Base-by-base conservation (phyloP, 2,888 invertebrate species). In the Acleris literana region DNA sequence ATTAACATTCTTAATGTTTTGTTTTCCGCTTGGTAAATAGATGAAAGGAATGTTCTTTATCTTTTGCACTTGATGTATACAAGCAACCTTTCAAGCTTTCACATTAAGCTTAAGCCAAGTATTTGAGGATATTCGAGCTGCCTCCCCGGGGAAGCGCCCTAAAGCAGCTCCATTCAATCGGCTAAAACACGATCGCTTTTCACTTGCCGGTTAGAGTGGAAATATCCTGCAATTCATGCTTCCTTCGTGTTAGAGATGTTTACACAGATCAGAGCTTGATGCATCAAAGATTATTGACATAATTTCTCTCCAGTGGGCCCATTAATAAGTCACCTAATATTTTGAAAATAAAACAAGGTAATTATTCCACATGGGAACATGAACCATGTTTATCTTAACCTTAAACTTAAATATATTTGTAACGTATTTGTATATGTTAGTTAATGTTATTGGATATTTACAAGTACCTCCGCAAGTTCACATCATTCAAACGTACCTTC, bases 101-200 rank as follows among this genome's bases (percentile, higher is more conserved):
- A 46, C 25, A 22, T n/a, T n/a, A 56, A 22, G 4, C 17, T n/a
- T n/a, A 22, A 13, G 5, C 13, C 56, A 16, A 25, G 44, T 57
- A 25, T 20, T 46, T 44, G 57, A 57, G 44, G 44, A 20, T 56
- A 57, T 44, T n/a, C 13, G 18, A 18, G 17, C 18, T 25, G 13
- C 20, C 29, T 53, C 57, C n/a, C 57, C n/a, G 22, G 57, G 57
- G 58, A 58, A 53, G 22, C 17, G 46, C 51, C 48, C 43, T 64
- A 60, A 53, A 64, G 54, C 25, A 48, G 51, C 44, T 25, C 39
- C 25, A 59, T 57, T 57, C 57, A 46, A 57, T 46, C 25, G 5
- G 5, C n/a, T 55, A 7, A 25, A 57, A 25, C 22, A 17, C 25
- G 56, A 22, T 25, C n/a, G 57, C 17, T 25, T 46, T 55, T 63